Evolutionary conservation across 2,797 vertebrate species (phyloP), one percentile per base, ranked within the genome.

Genomic region (Coccyzus lansbergi): DNA sequence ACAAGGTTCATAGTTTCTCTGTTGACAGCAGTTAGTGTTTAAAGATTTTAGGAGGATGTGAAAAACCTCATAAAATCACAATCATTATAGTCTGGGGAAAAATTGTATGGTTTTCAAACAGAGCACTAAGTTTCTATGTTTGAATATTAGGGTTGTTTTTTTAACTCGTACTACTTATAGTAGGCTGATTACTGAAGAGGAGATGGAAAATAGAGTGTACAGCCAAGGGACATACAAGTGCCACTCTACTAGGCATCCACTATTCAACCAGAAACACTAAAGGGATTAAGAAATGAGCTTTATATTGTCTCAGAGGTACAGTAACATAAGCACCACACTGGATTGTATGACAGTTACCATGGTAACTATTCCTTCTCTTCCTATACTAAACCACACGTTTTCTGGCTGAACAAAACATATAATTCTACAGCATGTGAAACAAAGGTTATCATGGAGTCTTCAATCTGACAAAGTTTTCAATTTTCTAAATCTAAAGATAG

Each of bases 291-390:
- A 63, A 80, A 53, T 83, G 71, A 94, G 88, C 78, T 95, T 81
- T 93, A 71, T 77, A 81, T 94, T 96, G 80, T 96, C 93, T 95
- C 96, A 87, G 85, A 94, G 69, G 92, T 76, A 92, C 81, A 80
- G 88, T 94, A 95, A 94, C 85, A 91, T 58, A 86, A 93, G 81
- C 71, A 84, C 56, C 70, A 86, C 20, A 15, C 79, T 84, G 83
- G 75, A 88, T 84, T 77, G 83, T 84, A 87, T 92, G 83, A 91
- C 83, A 88, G 97, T 97, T 97, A 34, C 97, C 79, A 97, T 97
- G 76, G 96, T 6, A 92, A 97, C 93, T 58, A 49, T 90, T 93
- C 69, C 13, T 11, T 81, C 64, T 82, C 83, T 88, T 70, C 53
- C 80, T 86, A 60, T 11, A 16, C 48, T 90, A 80, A 96, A 88